Evolutionary conservation across 2,113 vertebrate species (phyloP).

Genomic region (Saguinus midas): DNA sequence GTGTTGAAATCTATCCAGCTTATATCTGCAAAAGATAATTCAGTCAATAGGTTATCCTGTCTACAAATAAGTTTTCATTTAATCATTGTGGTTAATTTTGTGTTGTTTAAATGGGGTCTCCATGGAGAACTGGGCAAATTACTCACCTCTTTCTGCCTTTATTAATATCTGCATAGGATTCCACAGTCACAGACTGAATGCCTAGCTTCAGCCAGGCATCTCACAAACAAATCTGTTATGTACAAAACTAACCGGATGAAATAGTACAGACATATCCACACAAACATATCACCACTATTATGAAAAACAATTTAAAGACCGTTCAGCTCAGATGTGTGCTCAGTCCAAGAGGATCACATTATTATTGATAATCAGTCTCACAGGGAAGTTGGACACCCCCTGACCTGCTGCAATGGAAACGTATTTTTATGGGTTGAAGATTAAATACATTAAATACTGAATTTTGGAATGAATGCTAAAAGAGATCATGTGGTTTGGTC

Average conservation of each 20-base stretch:
- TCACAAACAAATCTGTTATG: constrained; percentile 33
- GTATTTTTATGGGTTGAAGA: constrained; percentile 22
- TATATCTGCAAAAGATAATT: neutral
- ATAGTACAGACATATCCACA: neutral
- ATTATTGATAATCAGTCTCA: constrained; percentile 44
- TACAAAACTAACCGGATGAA: constrained; percentile 33
- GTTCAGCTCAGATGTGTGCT: constrained; percentile 30
- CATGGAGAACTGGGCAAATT: neutral
- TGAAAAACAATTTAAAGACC: constrained; percentile 48
- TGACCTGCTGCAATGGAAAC: neutral
- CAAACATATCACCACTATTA: neutral
- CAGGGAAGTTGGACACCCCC: constrained; percentile 2
- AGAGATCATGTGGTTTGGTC: constrained; percentile 18
- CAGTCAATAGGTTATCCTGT: neutral
- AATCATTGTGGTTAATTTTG: constrained; percentile 30
- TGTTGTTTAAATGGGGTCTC: neutral
- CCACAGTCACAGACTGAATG: constrained; percentile 11
- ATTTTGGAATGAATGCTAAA: constrained; percentile 30
- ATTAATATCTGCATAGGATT: constrained; percentile 28
- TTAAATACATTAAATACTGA: constrained; percentile 49
- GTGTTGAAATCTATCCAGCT: constrained; percentile 24
- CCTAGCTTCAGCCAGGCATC: neutral
- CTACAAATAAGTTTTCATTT: neutral
- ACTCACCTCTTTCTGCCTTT: constrained; percentile 31
- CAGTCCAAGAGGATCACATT: constrained; percentile 35